Evolutionary conservation across 1,140 invertebrate genomes (phyloP), one percentile per base, ranked within the genome.

Genomic region (Orchestia grillus): DNA sequence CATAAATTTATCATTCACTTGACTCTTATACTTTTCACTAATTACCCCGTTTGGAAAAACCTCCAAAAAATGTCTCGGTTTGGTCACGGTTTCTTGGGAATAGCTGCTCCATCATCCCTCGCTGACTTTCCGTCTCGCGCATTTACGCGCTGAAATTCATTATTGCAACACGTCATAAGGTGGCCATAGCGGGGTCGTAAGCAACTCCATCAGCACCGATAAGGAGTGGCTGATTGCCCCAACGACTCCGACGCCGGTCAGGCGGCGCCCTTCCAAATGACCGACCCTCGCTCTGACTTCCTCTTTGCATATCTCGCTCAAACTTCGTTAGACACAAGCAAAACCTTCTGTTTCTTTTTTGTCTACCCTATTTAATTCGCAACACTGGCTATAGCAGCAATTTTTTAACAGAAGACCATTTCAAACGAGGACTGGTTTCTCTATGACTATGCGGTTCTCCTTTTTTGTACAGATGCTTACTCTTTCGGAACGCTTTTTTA

Each of bases 191-290:
- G 44, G 44, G 92, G 19, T 94, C 92, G 92, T 94, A 94, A 94
- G 92, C 92, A 15, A 11, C 44, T 40, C 44, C 92, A n/a, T 94
- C 92, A 47, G 92, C 44, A n/a, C 92, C 92, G 92, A 94, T 94
- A 94, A 94, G 92, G 92, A 94, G 92, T 44, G 47, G 45, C 47
- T 94, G 92, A 94, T 94, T 94, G 44, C 92, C 92, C 92, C 45
- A 94, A 94, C 36, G 92, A n/a, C 92, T 1, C 0, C 44, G 44
- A 91, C 41, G 92, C 36, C 43, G 92, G 92, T 94, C 92, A 94
- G 36, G n/a, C 44, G 90, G 43, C 90, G 19, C 36, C 41, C 41
- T 8, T 15, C 36, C 90, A 92, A 92, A 92, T 92, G 90, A 44
- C 90, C 36, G 8, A 42, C 90, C 36, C 41, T 19, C 90, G 41